Evolutionary conservation across 2,888 invertebrate genomes (phyloP).

Genomic region (Epiblema foenella): DNA sequence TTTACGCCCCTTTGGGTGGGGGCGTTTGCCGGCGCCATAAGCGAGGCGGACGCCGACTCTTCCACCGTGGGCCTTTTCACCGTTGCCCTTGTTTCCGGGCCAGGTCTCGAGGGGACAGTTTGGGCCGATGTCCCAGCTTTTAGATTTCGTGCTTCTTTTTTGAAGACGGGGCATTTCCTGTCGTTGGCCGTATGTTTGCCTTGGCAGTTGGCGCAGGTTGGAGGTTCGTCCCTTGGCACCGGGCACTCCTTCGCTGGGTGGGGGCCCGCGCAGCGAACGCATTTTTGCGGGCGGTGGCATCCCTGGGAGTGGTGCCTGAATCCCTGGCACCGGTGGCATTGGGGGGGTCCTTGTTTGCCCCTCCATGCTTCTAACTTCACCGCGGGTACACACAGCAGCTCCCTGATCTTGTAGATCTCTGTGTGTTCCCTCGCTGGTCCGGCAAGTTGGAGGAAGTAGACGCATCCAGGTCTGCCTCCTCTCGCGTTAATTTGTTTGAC

Average conservation of each 20-base stretch:
- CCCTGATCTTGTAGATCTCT: not conserved
- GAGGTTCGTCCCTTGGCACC: not conserved
- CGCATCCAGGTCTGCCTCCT: not conserved
- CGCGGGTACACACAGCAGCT: not conserved
- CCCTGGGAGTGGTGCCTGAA: not conserved
- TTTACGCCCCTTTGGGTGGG: too few relatives aligned
- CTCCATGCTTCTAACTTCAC: not conserved
- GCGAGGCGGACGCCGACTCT: too few relatives aligned
- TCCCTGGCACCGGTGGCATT: constrained; percentile 5
- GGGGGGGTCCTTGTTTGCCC: not conserved
- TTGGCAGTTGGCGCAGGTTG: constrained; percentile 1
- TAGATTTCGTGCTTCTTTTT: not conserved
- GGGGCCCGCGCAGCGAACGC: constrained; percentile 14
- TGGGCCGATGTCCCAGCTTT: not conserved
- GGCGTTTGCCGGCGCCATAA: too few relatives aligned
- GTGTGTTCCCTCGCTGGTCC: not conserved
- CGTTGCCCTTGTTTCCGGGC: not conserved
- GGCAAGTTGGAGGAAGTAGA: not conserved
- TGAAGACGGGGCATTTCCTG: not conserved
- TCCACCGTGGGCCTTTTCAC: too few relatives aligned
- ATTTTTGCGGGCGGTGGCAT: constrained; percentile 12
- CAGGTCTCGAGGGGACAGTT: too few relatives aligned
- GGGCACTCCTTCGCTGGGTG: not conserved
- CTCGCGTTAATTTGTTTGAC: not conserved
- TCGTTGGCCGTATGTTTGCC: not conserved